Conservation (phyloP, 2,888 invertebrate species). For the Geophilus truncorum region DNA sequence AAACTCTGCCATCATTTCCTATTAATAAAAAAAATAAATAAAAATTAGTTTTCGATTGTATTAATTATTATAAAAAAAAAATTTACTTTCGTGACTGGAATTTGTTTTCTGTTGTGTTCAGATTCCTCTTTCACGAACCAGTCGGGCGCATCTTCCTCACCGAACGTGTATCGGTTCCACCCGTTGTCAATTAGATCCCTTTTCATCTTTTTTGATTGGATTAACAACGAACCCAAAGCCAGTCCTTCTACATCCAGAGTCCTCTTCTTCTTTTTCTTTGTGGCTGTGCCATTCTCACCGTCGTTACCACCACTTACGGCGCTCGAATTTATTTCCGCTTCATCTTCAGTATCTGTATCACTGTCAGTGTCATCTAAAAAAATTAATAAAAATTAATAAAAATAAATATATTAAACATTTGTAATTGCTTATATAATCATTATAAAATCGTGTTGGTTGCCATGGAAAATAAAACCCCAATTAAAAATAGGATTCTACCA, state of each 20-base stretch:
- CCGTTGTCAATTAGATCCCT: constrained; percentile 84
- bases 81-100: constrained; percentile 73
- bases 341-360: too few relatives aligned
- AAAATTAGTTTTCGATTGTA: too few relatives aligned
- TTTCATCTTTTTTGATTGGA: constrained; percentile 82
- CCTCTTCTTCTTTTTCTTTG: constrained; percentile 54
- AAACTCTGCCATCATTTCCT: constrained; percentile 79
- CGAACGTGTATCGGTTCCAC: constrained; percentile 89
- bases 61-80: background rate
- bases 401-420: too few relatives aligned
- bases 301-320: constrained; percentile 28
- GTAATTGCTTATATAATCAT: too few relatives aligned
- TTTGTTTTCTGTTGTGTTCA: constrained; percentile 75
- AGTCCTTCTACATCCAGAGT: constrained; percentile 80
- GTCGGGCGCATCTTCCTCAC: constrained; percentile 83
- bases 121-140: constrained; percentile 96
- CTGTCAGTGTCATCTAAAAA: too few relatives aligned
- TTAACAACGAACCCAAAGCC: constrained; percentile 86
- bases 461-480: too few relatives aligned
- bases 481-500: too few relatives aligned
- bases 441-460: too few relatives aligned
- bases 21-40: constrained; percentile 36
- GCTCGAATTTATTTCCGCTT: constrained; percentile 39
- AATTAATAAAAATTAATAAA: too few relatives aligned
- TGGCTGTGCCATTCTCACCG: background rate